phyloP scores from a whole-genome alignment of 2,888 invertebrate species.

The Euzetes globulus region DNA sequence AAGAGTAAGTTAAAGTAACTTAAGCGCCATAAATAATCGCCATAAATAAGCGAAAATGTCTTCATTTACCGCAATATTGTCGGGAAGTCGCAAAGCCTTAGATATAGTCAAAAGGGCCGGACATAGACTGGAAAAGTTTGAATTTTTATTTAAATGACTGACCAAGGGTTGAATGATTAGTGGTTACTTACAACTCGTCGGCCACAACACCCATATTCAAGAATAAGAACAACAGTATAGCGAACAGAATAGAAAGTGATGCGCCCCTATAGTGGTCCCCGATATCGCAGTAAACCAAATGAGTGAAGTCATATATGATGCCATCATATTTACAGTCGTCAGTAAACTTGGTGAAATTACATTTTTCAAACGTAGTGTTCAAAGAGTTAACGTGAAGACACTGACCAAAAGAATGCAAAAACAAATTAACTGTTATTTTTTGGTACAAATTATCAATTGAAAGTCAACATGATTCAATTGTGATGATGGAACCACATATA shows the following conservation, averaged over 20 bases:
- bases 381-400: slow-evolving; percentile 15
- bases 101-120: slow-evolving; percentile 53
- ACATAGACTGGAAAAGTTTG: slow-evolving; percentile 53
- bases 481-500: too few species aligned
- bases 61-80: slow-evolving; percentile 51
- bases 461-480: too few species aligned
- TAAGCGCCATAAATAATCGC: too few species aligned
- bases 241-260: background rate
- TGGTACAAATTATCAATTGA: too few species aligned
- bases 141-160: background rate
- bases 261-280: background rate
- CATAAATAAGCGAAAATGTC: too few species aligned
- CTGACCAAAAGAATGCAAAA: background rate
- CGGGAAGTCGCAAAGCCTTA: slow-evolving; percentile 50
- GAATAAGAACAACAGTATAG: background rate
- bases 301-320: slow-evolving; percentile 23
- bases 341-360: slow-evolving; percentile 11
- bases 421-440: too few species aligned
- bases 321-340: slow-evolving; percentile 30
- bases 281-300: slow-evolving; percentile 31
- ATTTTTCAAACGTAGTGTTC: background rate
- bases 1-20: too few species aligned
- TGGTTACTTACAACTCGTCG: slow-evolving; percentile 54
- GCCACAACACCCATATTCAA: slow-evolving; percentile 52
- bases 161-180: slow-evolving; percentile 11